Evolutionary conservation across 1,140 invertebrate species (phyloP).

Genomic region (Oreohelix idahoensis): DNA sequence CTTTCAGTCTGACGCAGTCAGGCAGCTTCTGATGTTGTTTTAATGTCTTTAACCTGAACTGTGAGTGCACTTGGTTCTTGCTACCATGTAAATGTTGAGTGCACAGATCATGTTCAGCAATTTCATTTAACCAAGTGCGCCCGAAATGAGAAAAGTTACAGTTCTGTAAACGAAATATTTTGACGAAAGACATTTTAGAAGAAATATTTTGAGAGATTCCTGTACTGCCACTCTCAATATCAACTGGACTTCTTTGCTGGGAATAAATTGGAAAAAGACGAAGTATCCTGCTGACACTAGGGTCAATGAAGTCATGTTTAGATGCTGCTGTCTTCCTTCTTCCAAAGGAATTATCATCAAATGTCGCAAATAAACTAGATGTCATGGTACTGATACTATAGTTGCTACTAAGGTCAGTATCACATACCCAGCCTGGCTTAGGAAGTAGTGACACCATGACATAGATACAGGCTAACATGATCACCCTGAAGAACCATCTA

Average conservation of each 20-base stretch:
- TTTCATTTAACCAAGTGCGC: conserved; percentile 17
- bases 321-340: background rate
- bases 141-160: conserved; percentile 20
- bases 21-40: conserved; percentile 1
- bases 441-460: background rate
- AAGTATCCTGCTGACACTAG: background rate
- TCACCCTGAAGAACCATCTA: background rate
- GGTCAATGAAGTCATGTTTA: background rate
- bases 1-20: conserved; percentile 8
- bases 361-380: background rate
- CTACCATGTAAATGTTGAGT: background rate
- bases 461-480: background rate
- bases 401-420: background rate
- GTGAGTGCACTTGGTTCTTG: background rate
- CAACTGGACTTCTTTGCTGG: background rate
- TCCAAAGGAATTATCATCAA: background rate
- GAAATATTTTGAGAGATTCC: background rate
- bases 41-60: background rate
- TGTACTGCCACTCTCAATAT: background rate
- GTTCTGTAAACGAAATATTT: conserved; percentile 2
- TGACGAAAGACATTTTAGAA: background rate
- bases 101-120: background rate
- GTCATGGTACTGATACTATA: background rate
- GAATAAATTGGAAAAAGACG: background rate
- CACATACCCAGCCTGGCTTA: conserved; percentile 9